Evolutionary conservation across 1,140 invertebrate genomes (phyloP).

Genomic region (Pentalonia nigronervosa): DNA sequence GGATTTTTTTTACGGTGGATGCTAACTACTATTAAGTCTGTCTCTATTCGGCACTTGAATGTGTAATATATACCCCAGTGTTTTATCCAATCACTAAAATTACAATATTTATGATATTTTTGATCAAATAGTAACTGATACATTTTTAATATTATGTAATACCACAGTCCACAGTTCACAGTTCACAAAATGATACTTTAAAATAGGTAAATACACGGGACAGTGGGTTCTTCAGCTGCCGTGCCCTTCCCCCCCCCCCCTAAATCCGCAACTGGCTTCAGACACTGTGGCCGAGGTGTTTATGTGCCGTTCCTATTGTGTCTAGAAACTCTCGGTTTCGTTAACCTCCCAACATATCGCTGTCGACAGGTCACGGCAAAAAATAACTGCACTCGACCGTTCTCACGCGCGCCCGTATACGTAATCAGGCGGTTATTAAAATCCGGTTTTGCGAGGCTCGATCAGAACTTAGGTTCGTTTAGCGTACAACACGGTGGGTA

Average conservation of each 20-base stretch:
- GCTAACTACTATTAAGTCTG: no score
- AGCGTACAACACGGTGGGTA: neutral
- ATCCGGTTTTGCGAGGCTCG: conserved; percentile 12
- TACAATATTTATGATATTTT: neutral
- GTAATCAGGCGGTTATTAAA: neutral
- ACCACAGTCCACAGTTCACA: no score
- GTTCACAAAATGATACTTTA: neutral
- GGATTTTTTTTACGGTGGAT: no score
- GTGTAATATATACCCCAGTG: no score
- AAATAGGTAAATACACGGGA: neutral
- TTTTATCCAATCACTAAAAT: no score
- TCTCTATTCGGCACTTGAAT: no score
- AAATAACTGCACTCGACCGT: neutral
- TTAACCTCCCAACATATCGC: conserved; percentile 1
- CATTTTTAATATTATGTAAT: neutral
- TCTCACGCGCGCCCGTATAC: neutral
- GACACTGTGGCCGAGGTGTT: neutral
- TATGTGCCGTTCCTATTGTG: conserved; percentile 5
- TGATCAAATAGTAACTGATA: neutral
- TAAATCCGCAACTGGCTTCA: neutral
- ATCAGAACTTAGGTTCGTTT: neutral
- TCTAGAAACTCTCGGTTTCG: neutral
- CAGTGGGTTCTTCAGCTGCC: neutral
- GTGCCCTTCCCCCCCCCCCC: no score
- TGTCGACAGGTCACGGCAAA: neutral